These are phyloP conservation scores for Clarias pachynema DNA, from an alignment of 2,797 vertebrate species.

Conservation along the genomic window DNA sequence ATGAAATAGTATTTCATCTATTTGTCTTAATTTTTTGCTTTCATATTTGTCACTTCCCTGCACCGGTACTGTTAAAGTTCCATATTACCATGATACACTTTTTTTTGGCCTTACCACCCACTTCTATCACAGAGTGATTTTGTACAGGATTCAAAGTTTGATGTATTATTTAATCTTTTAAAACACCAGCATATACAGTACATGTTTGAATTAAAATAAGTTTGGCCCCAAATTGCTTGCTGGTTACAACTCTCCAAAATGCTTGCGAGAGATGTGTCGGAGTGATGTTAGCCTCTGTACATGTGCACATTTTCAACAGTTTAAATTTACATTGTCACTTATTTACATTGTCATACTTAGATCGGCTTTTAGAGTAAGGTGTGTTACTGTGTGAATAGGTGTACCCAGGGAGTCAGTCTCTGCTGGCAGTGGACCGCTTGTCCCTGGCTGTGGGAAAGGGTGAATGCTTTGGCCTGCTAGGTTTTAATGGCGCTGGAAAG, in stretches of 20 bases:
- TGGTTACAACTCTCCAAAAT: not conserved
- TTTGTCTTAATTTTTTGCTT: too few species aligned
- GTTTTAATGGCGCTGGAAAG: constrained; percentile 96
- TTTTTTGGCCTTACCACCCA: not conserved
- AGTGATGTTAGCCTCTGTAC: not conserved
- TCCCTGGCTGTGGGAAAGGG: constrained; percentile 90
- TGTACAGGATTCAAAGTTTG: not conserved
- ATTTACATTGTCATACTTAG: not conserved
- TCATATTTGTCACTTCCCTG: not conserved
- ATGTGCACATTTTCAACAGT: not conserved
- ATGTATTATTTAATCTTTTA: not conserved
- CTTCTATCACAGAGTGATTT: not conserved
- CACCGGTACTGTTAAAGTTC: not conserved
- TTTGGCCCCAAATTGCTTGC: not conserved
- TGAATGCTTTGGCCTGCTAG: constrained; percentile 95
- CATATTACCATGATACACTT: not conserved
- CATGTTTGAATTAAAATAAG: not conserved
- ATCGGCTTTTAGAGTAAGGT: not conserved
- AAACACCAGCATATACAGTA: not conserved
- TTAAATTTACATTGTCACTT: not conserved
- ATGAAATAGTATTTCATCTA: too few species aligned
- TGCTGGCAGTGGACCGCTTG: constrained; percentile 91
- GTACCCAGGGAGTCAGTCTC: constrained; percentile 79
- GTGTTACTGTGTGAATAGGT: constrained; percentile 72
- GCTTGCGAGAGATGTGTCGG: not conserved